Conservation (phyloP, 2,888 invertebrate genomes). For the Neoscelio sp. region DNA sequence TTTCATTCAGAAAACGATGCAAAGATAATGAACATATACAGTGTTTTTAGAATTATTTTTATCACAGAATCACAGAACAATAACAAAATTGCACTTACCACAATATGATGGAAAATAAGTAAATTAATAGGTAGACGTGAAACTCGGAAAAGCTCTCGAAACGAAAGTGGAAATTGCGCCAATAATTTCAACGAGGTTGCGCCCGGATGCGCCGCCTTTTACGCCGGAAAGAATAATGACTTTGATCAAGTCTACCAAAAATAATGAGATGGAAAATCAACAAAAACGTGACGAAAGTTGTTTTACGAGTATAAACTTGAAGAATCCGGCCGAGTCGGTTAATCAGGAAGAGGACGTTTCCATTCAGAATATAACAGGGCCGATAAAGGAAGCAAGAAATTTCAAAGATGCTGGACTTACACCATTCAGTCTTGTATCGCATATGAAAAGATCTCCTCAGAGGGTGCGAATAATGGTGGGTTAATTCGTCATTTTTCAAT, state of each 20-base stretch:
- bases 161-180: slow-evolving; percentile 23
- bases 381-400: slow-evolving; percentile 50
- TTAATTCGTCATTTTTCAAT: too few species aligned
- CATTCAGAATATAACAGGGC: slow-evolving; percentile 18
- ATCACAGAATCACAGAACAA: too few species aligned
- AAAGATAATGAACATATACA: too few species aligned
- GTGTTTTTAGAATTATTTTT: too few species aligned
- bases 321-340: slow-evolving; percentile 7
- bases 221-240: slow-evolving; percentile 70
- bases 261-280: slow-evolving; percentile 26
- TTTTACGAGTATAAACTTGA: slow-evolving; percentile 70
- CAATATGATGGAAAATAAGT: too few species aligned
- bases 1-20: too few species aligned
- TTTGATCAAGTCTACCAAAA: slow-evolving; percentile 51
- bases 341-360: slow-evolving; percentile 39
- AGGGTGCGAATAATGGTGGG: slow-evolving; percentile 57
- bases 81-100: too few species aligned
- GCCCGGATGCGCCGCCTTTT: slow-evolving; percentile 74
- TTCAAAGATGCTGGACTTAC: slow-evolving; percentile 67
- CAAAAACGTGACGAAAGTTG: slow-evolving; percentile 65
- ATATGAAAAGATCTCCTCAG: slow-evolving; percentile 61
- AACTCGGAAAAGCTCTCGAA: neutral
- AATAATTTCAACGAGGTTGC: slow-evolving; percentile 71
- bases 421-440: slow-evolving; percentile 70
- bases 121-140: too few species aligned